Evolutionary conservation across 2,113 vertebrate species (phyloP), one percentile per base, ranked within the genome.

Genomic region (Cynoglossus semilaevis): DNA sequence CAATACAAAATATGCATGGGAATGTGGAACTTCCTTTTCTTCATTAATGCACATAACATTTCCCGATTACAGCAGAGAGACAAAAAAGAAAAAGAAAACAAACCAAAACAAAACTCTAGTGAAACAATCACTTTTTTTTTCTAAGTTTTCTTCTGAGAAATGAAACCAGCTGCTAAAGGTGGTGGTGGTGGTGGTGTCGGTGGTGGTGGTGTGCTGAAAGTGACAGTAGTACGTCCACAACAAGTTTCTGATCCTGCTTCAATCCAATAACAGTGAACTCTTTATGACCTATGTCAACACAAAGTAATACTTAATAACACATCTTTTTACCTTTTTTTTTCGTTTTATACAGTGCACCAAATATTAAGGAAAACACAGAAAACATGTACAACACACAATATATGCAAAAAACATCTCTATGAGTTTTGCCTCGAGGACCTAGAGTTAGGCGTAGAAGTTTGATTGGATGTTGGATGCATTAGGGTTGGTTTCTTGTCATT

Each of bases 1-100:
- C 87, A 91, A 92, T 92, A 91, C 91, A 92, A 92, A 92, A 92
- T 90, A 90, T 89, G 91, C 84, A 91, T 91, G 90, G 90, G 90
- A 91, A 91, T 91, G 88, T 90, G 88, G 85, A 88, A 90, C 85
- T 88, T 82, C 83, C 35, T 90, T 82, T 85, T 88, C 83, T 88
- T 87, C 85, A 89, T 86, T 88, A 89, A 89, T 87, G 91, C 91
- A 91, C 87, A 89, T 85, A 89, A 92, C 89, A 88, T 89, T 91
- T 89, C 85, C 86, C 85, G 87, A 90, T 75, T 90, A 91, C 90
- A 92, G 90, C 90, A 91, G 89, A 90, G 82, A 91, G 88, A 90
- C 83, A 85, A 88, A 41, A 41, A 41, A 13, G 5, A 5, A 41
- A 14, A 41, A 41, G 38, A 60, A 90, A 84, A 79, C 67, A 84